Percentiles rank a stretch among this genome's conserved stretches.
Evolutionary conservation across 2,797 vertebrate genomes (phyloP).

Genomic region (Amblyopsis hoosieri): DNA sequence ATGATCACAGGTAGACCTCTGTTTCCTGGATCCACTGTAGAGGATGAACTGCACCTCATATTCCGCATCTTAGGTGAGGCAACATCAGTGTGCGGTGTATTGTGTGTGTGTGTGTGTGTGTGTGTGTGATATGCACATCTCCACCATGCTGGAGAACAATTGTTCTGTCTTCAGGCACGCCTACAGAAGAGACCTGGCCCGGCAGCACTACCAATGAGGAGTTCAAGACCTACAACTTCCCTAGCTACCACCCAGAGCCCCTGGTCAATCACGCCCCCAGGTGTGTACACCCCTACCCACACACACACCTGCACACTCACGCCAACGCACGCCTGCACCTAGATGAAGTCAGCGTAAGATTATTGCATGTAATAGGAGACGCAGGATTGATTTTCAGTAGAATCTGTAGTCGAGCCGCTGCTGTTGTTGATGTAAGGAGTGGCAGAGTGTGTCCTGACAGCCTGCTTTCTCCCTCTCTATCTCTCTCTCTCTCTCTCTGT

Average conservation of each 20-base stretch:
- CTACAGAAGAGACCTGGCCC: slow-evolving; percentile 79
- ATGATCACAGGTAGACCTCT: slow-evolving; percentile 84
- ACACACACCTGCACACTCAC: background rate
- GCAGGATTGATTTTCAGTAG: slow-evolving; percentile 27
- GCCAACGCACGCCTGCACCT: background rate
- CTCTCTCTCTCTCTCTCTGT: background rate
- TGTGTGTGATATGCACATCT: background rate
- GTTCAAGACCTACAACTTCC: slow-evolving; percentile 81
- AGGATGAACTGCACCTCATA: slow-evolving; percentile 84
- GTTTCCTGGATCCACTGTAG: slow-evolving; percentile 83
- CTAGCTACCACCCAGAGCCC: slow-evolving; percentile 77
- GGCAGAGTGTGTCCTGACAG: slow-evolving; percentile 1
- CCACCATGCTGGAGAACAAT: background rate
- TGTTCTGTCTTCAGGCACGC: slow-evolving; percentile 70
- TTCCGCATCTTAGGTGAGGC: slow-evolving; percentile 81
- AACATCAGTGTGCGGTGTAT: background rate
- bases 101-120: background rate
- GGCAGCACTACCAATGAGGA: slow-evolving; percentile 77
- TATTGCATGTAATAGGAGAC: slow-evolving; percentile 19
- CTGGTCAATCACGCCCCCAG: slow-evolving; percentile 83
- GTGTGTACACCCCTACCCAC: slow-evolving; percentile 47
- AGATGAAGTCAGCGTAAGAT: slow-evolving; percentile 9
- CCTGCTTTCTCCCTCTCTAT: background rate
- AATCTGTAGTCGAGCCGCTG: slow-evolving; percentile 17
- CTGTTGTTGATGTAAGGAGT: slow-evolving; percentile 9